Conservation (phyloP, 2,113 vertebrate genomes). For the Prolemur simus region DNA sequence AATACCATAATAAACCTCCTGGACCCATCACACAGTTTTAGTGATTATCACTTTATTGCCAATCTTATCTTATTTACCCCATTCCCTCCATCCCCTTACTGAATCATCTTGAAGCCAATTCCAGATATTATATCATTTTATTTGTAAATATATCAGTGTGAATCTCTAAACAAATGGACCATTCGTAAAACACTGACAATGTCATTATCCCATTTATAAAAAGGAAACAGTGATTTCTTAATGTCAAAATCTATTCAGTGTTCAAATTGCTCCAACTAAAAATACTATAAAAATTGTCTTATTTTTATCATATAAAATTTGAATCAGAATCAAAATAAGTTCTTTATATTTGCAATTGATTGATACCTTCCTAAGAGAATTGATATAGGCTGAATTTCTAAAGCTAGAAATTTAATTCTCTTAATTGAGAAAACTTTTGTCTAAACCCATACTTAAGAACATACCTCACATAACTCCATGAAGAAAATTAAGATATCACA, state of each 20-base stretch:
- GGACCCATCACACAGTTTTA: background rate
- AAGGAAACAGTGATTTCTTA: constrained; percentile 7
- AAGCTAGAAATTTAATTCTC: background rate
- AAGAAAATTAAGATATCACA: constrained; percentile 17
- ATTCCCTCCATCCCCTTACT: background rate
- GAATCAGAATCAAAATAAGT: background rate
- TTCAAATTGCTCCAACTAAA: background rate
- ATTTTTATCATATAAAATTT: background rate
- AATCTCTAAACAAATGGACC: background rate
- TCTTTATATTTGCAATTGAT: background rate
- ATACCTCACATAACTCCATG: background rate
- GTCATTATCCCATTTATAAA: background rate
- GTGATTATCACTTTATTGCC: background rate
- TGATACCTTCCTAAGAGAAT: background rate
- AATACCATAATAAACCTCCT: background rate
- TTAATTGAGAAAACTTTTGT: background rate
- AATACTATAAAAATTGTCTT: background rate
- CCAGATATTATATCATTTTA: background rate
- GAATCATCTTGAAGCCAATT: background rate
- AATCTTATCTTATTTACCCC: background rate
- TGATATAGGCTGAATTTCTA: constrained; percentile 14
- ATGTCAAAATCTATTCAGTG: background rate
- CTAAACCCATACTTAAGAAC: background rate
- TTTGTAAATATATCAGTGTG: background rate
- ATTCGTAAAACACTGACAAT: background rate